These are phyloP conservation scores for Hemitrygon akajei DNA, from an alignment of 2,797 vertebrate species.

Conservation along the genomic window DNA sequence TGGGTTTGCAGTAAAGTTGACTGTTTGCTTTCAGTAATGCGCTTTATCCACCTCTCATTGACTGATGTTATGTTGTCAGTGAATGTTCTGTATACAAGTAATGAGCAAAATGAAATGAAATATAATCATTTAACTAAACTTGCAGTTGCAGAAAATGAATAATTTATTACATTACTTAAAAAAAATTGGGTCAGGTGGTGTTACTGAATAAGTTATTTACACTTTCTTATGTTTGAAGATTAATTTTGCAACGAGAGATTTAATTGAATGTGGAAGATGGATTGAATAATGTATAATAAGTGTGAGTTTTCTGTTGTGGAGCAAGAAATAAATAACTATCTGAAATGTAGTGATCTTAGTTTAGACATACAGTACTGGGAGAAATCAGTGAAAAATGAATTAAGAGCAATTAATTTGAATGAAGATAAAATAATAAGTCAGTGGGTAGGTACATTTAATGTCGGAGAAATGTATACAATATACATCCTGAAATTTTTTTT, in stretches of 20 bases:
- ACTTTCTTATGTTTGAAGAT: background rate
- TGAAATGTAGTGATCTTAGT: background rate
- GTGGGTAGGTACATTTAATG: too few relatives aligned
- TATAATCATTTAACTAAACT: background rate
- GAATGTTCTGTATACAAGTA: background rate
- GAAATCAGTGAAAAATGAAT: background rate
- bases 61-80: too few relatives aligned
- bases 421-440: background rate
- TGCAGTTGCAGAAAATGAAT: background rate
- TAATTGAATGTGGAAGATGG: background rate
- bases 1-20: too few relatives aligned
- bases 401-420: background rate
- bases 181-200: background rate
- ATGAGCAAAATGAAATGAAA: background rate
- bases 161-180: background rate
- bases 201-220: slow-evolving; percentile 7
- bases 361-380: background rate
- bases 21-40: too few relatives aligned
- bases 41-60: too few relatives aligned
- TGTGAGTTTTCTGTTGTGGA: background rate
- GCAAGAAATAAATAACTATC: background rate
- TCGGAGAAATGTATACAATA: too few relatives aligned
- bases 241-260: background rate
- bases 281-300: background rate
- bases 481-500: too few relatives aligned